These are phyloP conservation scores for Lota lota DNA, from an alignment of 2,113 vertebrate genomes.

Conservation along the genomic window DNA sequence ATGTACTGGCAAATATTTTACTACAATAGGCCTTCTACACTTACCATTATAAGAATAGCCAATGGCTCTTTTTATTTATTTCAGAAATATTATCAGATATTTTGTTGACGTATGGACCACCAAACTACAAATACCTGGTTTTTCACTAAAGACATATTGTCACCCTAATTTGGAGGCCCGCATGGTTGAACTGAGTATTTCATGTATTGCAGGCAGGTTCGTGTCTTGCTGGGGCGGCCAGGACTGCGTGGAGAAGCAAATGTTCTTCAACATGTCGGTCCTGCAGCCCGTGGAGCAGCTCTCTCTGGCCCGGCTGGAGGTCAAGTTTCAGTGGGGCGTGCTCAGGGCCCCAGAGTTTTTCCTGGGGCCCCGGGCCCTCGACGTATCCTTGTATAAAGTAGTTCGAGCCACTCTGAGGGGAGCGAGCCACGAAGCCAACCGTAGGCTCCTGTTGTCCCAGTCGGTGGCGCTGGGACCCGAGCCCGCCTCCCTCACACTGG, in stretches of 20 bases:
- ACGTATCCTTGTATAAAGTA: constrained; percentile 73
- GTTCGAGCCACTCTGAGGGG: constrained; percentile 50
- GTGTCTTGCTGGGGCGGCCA: constrained; percentile 45
- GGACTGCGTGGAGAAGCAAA: constrained; percentile 76
- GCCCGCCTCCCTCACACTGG: constrained; percentile 66
- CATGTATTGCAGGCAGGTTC: constrained; percentile 38
- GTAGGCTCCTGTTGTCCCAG: constrained; percentile 70
- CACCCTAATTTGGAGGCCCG: no score
- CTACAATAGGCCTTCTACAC: no score
- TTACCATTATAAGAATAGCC: no score
- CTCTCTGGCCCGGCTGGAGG: constrained; percentile 82
- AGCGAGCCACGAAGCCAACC: constrained; percentile 29
- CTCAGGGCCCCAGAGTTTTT: constrained; percentile 25
- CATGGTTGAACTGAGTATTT: not conserved
- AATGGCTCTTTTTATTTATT: no score
- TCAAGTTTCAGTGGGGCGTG: constrained; percentile 72
- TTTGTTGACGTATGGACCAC: no score
- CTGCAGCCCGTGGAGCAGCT: constrained; percentile 80
- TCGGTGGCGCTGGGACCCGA: constrained; percentile 63
- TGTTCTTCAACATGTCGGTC: constrained; percentile 84
- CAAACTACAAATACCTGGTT: no score
- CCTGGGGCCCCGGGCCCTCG: constrained; percentile 43
- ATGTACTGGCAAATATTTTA: no score
- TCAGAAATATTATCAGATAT: no score
- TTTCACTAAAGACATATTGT: no score